phyloP scores from a whole-genome alignment of 2,797 vertebrate species.

The Forpus xanthops region DNA sequence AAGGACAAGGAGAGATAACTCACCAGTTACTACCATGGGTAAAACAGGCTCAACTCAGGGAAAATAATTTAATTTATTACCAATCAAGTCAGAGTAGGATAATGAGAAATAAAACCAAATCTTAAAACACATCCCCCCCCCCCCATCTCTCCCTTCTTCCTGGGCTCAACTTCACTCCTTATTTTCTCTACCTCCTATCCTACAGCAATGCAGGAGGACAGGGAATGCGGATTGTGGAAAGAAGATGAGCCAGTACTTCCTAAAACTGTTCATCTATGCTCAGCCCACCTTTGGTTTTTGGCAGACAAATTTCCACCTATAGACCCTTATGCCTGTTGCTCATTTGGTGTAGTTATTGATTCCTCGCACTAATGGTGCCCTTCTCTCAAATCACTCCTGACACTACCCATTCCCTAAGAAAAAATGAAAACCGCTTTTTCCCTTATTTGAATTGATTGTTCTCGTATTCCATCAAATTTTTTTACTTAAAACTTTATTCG shows the following conservation, averaged over 20 bases:
- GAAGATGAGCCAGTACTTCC: background rate
- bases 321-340: background rate
- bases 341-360: background rate
- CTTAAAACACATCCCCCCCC: background rate
- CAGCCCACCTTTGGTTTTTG: background rate
- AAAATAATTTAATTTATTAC: background rate
- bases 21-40: background rate
- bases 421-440: background rate
- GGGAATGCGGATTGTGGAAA: background rate
- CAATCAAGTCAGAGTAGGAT: background rate
- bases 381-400: background rate
- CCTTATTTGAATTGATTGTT: background rate
- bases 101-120: background rate
- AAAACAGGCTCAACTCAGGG: background rate
- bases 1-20: background rate
- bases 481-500: background rate
- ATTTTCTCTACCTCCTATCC: background rate
- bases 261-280: background rate
- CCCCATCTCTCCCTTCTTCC: background rate
- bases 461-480: background rate
- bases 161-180: background rate
- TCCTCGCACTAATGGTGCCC: background rate
- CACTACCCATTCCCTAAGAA: background rate
- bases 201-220: accelerated
- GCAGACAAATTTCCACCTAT: background rate